A percentile compares a stretch with the other conserved stretches of the same genome.
Conservation (phyloP, 2,113 vertebrate genomes). For the Pungitius pungitius region DNA sequence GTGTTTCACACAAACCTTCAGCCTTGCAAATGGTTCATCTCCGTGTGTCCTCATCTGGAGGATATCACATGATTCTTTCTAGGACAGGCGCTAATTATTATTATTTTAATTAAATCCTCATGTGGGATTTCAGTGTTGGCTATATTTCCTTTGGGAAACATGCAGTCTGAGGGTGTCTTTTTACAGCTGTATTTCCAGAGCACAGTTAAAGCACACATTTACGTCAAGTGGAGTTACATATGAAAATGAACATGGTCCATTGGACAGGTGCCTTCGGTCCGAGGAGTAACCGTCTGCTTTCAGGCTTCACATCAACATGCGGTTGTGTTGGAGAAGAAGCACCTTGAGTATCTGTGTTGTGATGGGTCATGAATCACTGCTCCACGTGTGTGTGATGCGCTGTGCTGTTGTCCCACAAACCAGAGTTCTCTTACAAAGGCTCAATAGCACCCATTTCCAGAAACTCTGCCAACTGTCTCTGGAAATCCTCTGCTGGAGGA, state of each 20-base stretch:
- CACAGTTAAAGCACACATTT: conserved; percentile 15
- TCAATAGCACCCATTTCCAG: not conserved
- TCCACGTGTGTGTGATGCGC: conserved; percentile 17
- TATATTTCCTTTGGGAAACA: conserved; percentile 39
- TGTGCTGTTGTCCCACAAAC: not conserved
- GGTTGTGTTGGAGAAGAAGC: not conserved
- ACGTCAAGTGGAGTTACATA: conserved; percentile 16
- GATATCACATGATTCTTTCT: conserved; percentile 13
- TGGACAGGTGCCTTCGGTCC: not conserved
- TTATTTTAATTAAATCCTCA: conserved; percentile 47
- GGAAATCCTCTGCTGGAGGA: not conserved
- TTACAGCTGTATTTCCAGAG: conserved; percentile 15
- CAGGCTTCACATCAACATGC: not conserved
- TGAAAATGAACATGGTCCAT: not conserved
- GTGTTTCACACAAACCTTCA: conserved; percentile 12
- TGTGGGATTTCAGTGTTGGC: conserved; percentile 31
- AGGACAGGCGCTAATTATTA: conserved; percentile 34
- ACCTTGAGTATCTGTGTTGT: conserved; percentile 13
- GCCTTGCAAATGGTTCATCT: not conserved
- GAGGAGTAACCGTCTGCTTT: not conserved
- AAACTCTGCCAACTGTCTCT: not conserved
- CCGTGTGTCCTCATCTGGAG: not conserved
- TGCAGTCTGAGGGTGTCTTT: not conserved
- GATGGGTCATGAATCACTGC: not conserved
- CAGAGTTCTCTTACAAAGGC: not conserved